Evolutionary conservation across 2,113 vertebrate species (phyloP).

Genomic region (Apistogramma diplotaenia): DNA sequence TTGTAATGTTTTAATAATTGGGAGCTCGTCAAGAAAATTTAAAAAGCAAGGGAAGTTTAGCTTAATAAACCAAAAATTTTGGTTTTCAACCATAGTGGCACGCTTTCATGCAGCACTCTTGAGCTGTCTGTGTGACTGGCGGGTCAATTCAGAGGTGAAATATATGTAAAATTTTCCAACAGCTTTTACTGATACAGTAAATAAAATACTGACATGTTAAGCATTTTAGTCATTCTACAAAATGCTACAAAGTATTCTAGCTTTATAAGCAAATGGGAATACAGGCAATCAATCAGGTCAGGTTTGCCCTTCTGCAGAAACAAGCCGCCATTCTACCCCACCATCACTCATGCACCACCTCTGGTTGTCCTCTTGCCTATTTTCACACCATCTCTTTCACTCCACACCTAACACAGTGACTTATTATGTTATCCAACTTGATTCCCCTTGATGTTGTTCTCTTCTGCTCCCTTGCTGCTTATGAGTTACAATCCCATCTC

Average conservation of each 20-base stretch:
- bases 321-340: slow-evolving; percentile 44
- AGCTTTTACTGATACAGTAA: neutral
- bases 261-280: slow-evolving; percentile 56
- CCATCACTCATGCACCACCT: slow-evolving; percentile 71
- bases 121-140: neutral
- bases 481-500: slow-evolving; percentile 74
- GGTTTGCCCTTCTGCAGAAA: slow-evolving; percentile 72
- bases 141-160: neutral
- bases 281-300: slow-evolving; percentile 69
- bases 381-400: slow-evolving; percentile 70
- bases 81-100: neutral
- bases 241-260: slow-evolving; percentile 32
- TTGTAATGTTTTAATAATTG: slow-evolving; percentile 16
- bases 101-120: neutral
- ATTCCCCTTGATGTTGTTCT: slow-evolving; percentile 65
- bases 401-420: slow-evolving; percentile 59
- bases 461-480: slow-evolving; percentile 57
- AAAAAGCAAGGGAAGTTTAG: neutral
- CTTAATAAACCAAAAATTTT: neutral
- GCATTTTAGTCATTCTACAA: slow-evolving; percentile 13
- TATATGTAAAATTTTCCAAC: neutral
- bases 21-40: slow-evolving; percentile 10
- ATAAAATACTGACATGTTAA: neutral
- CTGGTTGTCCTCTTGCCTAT: slow-evolving; percentile 63
- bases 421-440: slow-evolving; percentile 70